Base-by-base conservation (phyloP, 2,113 vertebrate genomes). In the Nothobranchius kuhntae region DNA sequence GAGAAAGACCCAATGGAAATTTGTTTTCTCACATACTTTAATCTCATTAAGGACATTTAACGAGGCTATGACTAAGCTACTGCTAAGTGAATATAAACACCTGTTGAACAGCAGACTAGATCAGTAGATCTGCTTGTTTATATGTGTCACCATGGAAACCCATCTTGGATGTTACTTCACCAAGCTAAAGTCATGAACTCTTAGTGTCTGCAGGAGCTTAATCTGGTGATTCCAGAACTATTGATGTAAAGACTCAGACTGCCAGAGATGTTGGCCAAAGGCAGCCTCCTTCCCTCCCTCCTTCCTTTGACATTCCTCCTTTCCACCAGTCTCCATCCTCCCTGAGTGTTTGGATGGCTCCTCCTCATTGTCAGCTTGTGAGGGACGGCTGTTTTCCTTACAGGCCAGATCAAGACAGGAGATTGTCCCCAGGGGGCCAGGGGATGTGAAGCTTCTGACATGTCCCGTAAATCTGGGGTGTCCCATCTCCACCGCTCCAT, bases 361-460 rank as follows among this genome's bases (percentile, higher is more conserved):
- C 86, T 75, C 83, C 80, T 83, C 81, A 77, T 77, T 87, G 88
- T 91, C 89, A 86, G 88, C 11, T 77, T 80, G 78, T 91, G 88
- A 91, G 70, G 68, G 84, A 91, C 81, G 84, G 81, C 84, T 90
- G 78, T 91, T 91, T 91, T 91, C 81, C 88, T 89, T 89, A 50
- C 83, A 88, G 77, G 77, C 84, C 78, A 83, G 87, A 91, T 91
- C 84, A 91, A 88, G 89, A 91, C 88, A 86, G 78, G 78, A 73
- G 86, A 88, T 88, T 81, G 86, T 82, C 88, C 89, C 78, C 83
- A 38, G 81, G 85, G 85, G 89, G 82, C 62, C 73, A 2, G 14
- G 84, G 79, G 86, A 89, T 87, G 85, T 89, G 88, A 89, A 85
- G 85, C 85, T 73, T 87, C 82, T 89, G 89, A 89, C 88, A 91